Evolutionary conservation across 2,888 invertebrate species (phyloP).

Genomic region (Cactoblastis cactorum): DNA sequence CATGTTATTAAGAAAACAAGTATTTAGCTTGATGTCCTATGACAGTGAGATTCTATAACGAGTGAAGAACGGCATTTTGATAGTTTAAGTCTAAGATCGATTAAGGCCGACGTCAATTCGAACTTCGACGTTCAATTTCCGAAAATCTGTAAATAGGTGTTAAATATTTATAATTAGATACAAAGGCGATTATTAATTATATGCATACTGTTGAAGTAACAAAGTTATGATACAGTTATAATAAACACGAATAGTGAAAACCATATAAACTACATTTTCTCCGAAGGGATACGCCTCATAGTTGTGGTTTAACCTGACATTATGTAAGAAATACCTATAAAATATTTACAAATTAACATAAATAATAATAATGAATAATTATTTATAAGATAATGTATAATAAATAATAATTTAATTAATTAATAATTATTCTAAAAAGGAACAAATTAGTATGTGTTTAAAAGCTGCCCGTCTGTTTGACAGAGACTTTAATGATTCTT

Average conservation of each 20-base stretch:
- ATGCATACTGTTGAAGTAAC: too few species aligned
- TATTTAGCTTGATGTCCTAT: slow-evolving; percentile 29
- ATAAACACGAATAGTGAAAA: too few species aligned
- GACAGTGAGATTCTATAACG: slow-evolving; percentile 50
- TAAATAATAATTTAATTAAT: background rate
- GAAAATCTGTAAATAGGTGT: background rate
- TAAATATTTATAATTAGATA: background rate
- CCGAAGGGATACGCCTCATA: too few species aligned
- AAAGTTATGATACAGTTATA: too few species aligned
- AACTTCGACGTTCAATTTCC: slow-evolving; percentile 1
- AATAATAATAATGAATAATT: too few species aligned
- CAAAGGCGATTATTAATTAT: background rate
- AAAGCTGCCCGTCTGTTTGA: background rate
- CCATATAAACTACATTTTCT: too few species aligned
- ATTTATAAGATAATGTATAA: background rate
- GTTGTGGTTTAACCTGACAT: too few species aligned
- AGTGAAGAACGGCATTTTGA: slow-evolving; percentile 52
- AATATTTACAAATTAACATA: too few species aligned
- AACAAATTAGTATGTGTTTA: background rate
- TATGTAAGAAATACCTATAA: too few species aligned
- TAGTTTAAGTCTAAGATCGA: slow-evolving; percentile 39
- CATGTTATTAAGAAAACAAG: slow-evolving; percentile 5
- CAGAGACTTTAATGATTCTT: background rate
- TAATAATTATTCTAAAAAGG: background rate
- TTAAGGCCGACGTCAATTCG: slow-evolving; percentile 18